Conservation (phyloP, 2,797 vertebrate genomes). For the Pitangus sulphuratus region DNA sequence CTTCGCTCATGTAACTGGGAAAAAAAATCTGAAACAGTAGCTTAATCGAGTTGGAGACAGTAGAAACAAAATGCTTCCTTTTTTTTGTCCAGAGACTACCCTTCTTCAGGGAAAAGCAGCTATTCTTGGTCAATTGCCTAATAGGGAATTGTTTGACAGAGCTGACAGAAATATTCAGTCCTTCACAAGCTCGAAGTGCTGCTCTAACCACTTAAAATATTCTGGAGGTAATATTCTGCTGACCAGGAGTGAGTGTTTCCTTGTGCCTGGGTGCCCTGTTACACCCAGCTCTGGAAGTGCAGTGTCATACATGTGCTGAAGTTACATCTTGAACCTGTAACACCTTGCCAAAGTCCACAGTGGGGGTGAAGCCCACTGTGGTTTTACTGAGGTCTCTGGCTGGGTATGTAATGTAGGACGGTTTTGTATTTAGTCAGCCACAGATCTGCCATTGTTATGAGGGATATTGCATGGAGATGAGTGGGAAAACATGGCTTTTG, state of each 20-base stretch:
- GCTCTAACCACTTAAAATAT: neutral
- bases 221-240: neutral
- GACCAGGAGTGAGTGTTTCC: neutral
- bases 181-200: neutral
- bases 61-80: neutral
- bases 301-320: accelerated
- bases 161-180: neutral
- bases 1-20: neutral
- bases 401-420: neutral
- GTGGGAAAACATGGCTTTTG: neutral
- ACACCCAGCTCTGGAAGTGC: neutral
- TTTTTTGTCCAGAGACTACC: neutral
- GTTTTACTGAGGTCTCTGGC: neutral
- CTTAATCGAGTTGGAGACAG: neutral
- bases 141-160: neutral
- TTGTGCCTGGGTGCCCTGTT: neutral
- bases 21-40: neutral
- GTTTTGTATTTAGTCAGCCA: neutral
- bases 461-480: neutral
- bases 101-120: neutral
- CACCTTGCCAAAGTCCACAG: neutral
- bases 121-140: neutral
- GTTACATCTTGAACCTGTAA: neutral
- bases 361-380: neutral
- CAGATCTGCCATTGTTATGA: neutral